Evolutionary conservation across 2,888 invertebrate genomes (phyloP).

Genomic region (Brachyptera risi): DNA sequence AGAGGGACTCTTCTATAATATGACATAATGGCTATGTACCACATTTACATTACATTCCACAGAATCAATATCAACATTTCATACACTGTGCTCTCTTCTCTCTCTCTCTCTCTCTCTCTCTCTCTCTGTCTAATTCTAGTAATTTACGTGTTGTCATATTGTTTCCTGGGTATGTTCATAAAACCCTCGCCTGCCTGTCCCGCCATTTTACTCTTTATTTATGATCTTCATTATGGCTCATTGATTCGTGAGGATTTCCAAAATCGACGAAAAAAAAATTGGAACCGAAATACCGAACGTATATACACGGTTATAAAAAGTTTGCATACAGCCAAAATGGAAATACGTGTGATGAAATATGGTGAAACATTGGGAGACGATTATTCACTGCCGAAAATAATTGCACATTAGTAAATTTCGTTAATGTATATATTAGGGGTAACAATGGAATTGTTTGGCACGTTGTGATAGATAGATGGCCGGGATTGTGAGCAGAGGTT

Average conservation of each 20-base stretch:
- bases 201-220: slow-evolving; percentile 42
- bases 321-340: slow-evolving; percentile 34
- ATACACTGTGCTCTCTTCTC: slow-evolving; percentile 33
- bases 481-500: too few relatives aligned
- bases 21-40: slow-evolving; percentile 32
- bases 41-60: slow-evolving; percentile 32
- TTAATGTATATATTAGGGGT: slow-evolving; percentile 24
- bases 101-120: slow-evolving; percentile 38
- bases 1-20: slow-evolving; percentile 29
- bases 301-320: slow-evolving; percentile 23
- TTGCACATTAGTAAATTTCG: slow-evolving; percentile 33
- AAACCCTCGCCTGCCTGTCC: slow-evolving; percentile 41
- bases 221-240: slow-evolving; percentile 46
- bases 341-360: slow-evolving; percentile 35
- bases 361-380: slow-evolving; percentile 19
- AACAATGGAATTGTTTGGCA: not conserved
- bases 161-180: slow-evolving; percentile 41
- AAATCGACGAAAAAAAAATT: slow-evolving; percentile 23
- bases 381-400: slow-evolving; percentile 30
- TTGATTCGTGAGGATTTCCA: slow-evolving; percentile 40
- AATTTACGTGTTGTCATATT: slow-evolving; percentile 42
- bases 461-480: too few relatives aligned
- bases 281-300: too few relatives aligned
- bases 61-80: slow-evolving; percentile 34
- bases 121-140: slow-evolving; percentile 41